Percentiles rank a stretch among this genome's conserved stretches.
These are phyloP conservation scores for Monochamus alternatus DNA, from an alignment of 2,888 invertebrate species.

Conservation along the genomic window DNA sequence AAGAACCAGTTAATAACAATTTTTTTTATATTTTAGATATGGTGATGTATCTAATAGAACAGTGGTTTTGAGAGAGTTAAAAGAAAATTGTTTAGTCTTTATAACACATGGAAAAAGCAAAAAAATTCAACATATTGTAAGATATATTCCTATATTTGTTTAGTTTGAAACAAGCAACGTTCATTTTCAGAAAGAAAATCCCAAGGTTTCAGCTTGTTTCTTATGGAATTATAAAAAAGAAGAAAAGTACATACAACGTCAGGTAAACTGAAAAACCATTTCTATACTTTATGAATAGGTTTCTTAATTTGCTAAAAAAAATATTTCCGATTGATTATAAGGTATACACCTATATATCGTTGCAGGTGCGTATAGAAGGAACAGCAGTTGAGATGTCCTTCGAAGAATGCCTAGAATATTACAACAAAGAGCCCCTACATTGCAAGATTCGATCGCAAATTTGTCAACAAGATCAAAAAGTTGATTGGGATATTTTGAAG, in stretches of 20 bases:
- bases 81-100: constrained; percentile 71
- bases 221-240: constrained; percentile 67
- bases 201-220: constrained; percentile 70
- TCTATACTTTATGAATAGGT: background rate
- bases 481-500: constrained; percentile 71
- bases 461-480: constrained; percentile 69
- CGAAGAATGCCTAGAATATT: constrained; percentile 65
- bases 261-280: constrained; percentile 54
- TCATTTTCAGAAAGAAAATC: constrained; percentile 67
- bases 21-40: constrained; percentile 63
- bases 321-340: background rate
- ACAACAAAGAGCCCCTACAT: constrained; percentile 69
- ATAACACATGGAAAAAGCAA: constrained; percentile 70
- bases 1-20: too few species aligned
- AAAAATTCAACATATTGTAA: constrained; percentile 71
- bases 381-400: constrained; percentile 63
- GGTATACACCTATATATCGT: background rate
- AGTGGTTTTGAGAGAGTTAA: constrained; percentile 66
- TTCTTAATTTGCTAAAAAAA: background rate
- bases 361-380: constrained; percentile 71
- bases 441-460: constrained; percentile 69
- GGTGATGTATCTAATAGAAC: constrained; percentile 65
- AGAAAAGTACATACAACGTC: constrained; percentile 55
- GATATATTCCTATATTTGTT: constrained; percentile 37
- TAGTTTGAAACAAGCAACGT: background rate